A percentile compares a stretch with the other conserved stretches of the same genome.
These are phyloP conservation scores for Emberiza fucata DNA, from an alignment of 2,113 vertebrate species.

Conservation along the genomic window DNA sequence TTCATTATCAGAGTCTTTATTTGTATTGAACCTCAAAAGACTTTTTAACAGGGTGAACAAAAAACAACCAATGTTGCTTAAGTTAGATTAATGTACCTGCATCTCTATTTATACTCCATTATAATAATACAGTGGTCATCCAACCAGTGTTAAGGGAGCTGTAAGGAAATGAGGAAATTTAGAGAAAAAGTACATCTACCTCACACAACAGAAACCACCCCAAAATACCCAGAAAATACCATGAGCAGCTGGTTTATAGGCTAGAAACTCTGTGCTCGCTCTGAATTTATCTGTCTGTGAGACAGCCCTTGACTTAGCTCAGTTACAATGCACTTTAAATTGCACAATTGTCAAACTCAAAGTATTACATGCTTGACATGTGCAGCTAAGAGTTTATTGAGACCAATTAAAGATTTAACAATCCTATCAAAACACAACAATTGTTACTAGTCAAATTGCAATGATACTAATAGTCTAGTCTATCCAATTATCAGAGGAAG, in stretches of 20 bases:
- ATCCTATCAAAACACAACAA: neutral
- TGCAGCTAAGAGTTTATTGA: neutral
- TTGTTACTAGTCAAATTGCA: neutral
- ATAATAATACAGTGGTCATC: neutral
- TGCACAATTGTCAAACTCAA: neutral
- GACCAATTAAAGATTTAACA: neutral
- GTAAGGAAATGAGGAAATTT: neutral
- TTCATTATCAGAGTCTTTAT: slow-evolving; percentile 13
- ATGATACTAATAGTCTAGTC: neutral
- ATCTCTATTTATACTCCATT: neutral
- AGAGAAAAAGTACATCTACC: neutral
- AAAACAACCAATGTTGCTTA: neutral
- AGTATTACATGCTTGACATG: neutral
- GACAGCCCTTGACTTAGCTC: neutral
- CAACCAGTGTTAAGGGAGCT: neutral
- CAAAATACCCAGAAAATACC: neutral
- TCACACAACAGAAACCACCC: neutral
- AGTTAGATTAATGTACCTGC: neutral
- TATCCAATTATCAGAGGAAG: neutral
- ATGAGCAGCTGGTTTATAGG: neutral
- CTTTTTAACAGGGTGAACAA: neutral
- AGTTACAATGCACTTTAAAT: neutral
- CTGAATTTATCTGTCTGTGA: neutral
- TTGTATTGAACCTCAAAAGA: slow-evolving; percentile 4
- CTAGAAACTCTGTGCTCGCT: neutral